Conservation (phyloP, 2,888 invertebrate genomes). For the Netelia inedita region DNA sequence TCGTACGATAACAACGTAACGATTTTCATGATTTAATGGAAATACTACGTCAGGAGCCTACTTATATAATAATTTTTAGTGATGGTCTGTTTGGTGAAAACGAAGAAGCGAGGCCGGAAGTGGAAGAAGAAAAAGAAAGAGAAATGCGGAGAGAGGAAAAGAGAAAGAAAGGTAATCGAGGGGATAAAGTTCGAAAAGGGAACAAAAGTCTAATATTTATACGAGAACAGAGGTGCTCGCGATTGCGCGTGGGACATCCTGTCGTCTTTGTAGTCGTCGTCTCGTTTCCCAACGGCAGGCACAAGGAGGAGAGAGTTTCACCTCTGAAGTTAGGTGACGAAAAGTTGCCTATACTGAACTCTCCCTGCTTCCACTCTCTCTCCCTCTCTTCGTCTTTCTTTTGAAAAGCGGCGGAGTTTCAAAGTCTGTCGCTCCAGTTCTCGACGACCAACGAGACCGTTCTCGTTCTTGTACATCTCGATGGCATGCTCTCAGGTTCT, state of each 20-base stretch:
- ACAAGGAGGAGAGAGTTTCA: slow-evolving; percentile 20
- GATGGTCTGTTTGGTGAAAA: slow-evolving; percentile 26
- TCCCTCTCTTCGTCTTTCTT: not conserved
- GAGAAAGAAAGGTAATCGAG: slow-evolving; percentile 10
- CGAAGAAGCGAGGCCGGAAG: slow-evolving; percentile 31
- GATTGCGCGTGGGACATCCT: slow-evolving; percentile 35
- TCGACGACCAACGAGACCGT: not conserved
- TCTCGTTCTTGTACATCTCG: slow-evolving; percentile 12
- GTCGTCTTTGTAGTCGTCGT: slow-evolving; percentile 52
- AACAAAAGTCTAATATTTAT: slow-evolving; percentile 67
- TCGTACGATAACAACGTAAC: no score
- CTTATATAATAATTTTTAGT: no score
- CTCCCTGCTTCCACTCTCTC: slow-evolving; percentile 2
- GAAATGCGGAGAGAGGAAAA: not conserved
- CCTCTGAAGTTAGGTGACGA: slow-evolving; percentile 51
- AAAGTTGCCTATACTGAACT: slow-evolving; percentile 44
- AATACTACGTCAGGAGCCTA: no score
- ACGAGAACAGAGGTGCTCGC: slow-evolving; percentile 42
- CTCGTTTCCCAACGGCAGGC: slow-evolving; percentile 37
- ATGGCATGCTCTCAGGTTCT: slow-evolving; percentile 12
- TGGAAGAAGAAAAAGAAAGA: not conserved
- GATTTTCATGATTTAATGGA: no score
- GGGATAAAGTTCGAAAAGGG: slow-evolving; percentile 28
- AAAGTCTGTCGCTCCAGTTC: slow-evolving; percentile 47
- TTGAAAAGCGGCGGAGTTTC: slow-evolving; percentile 28